Conservation (phyloP, 2,888 invertebrate species). For the Exocentrus adspersus region DNA sequence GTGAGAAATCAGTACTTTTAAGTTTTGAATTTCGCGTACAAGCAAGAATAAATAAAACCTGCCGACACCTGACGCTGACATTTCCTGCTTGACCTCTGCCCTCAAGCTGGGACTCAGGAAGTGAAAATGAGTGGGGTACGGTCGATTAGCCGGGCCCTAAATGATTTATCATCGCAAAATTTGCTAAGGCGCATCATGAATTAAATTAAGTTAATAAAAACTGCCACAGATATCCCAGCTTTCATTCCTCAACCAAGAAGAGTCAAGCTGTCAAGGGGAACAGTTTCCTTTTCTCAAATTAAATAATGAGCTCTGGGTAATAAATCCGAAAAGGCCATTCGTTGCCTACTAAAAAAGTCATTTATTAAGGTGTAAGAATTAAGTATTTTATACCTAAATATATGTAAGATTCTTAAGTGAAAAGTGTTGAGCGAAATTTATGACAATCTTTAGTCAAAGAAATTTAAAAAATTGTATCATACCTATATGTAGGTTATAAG, state of each 20-base stretch:
- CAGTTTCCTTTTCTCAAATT: constrained; percentile 4
- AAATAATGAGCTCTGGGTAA: background rate
- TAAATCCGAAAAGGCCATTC: background rate
- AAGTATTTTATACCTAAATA: no score
- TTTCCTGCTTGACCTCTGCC: background rate
- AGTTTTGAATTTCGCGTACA: no score
- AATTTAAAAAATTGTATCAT: no score
- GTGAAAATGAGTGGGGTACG: background rate
- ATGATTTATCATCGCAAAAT: constrained; percentile 16
- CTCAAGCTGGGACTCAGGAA: background rate
- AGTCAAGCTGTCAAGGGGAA: constrained; percentile 8
- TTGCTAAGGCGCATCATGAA: constrained; percentile 7
- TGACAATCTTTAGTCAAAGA: no score
- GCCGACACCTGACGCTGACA: background rate
- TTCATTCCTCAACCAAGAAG: constrained; percentile 11
- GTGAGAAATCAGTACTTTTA: no score
- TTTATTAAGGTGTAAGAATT: background rate
- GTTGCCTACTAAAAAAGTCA: background rate
- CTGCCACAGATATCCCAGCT: constrained; percentile 8
- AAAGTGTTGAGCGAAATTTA: no score
- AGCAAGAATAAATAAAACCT: background rate
- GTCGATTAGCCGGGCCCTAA: constrained; percentile 4
- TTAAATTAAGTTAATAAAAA: constrained; percentile 21
- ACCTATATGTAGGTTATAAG: no score
- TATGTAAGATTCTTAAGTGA: no score